These are phyloP conservation scores for Campopleginae sp. DNA, from an alignment of 2,888 invertebrate genomes.

Conservation along the genomic window DNA sequence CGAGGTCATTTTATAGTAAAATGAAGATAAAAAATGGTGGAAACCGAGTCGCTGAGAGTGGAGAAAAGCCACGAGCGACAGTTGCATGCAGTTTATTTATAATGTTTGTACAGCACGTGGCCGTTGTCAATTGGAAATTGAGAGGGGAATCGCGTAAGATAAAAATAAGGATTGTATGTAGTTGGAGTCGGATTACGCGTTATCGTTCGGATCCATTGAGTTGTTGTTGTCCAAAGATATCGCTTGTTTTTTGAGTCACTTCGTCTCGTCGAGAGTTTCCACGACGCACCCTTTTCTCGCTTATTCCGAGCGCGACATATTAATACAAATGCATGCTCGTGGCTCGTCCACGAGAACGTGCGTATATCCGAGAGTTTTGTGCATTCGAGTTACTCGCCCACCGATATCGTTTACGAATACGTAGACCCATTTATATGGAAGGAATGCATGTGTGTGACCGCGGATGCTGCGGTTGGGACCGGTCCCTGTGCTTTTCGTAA, in stretches of 20 bases:
- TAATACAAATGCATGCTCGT: background rate
- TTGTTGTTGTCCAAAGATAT: background rate
- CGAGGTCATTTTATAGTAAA: background rate
- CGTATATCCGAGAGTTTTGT: constrained; percentile 5
- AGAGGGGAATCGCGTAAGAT: background rate
- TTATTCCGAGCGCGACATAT: constrained; percentile 10
- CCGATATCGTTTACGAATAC: background rate
- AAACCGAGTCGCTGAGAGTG: background rate
- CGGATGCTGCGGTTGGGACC: constrained; percentile 57
- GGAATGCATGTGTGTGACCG: constrained; percentile 9
- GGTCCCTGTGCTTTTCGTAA: constrained; percentile 51
- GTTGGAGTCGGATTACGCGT: constrained; percentile 4
- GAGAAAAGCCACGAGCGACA: background rate
- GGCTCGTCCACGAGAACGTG: too few species aligned
- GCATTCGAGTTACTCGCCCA: constrained; percentile 20
- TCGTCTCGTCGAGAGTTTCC: constrained; percentile 1
- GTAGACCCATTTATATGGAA: background rate
- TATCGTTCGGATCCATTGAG: constrained; percentile 22
- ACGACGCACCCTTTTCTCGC: background rate
- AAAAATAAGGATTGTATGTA: background rate
- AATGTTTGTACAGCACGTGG: background rate
- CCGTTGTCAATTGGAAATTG: background rate
- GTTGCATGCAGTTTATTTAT: background rate
- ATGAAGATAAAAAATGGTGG: too few species aligned
- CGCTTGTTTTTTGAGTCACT: constrained; percentile 14